A percentile compares a stretch with the other conserved stretches of the same genome.
Evolutionary conservation across 1,140 invertebrate species (phyloP).

Genomic region (Ips nitidus): DNA sequence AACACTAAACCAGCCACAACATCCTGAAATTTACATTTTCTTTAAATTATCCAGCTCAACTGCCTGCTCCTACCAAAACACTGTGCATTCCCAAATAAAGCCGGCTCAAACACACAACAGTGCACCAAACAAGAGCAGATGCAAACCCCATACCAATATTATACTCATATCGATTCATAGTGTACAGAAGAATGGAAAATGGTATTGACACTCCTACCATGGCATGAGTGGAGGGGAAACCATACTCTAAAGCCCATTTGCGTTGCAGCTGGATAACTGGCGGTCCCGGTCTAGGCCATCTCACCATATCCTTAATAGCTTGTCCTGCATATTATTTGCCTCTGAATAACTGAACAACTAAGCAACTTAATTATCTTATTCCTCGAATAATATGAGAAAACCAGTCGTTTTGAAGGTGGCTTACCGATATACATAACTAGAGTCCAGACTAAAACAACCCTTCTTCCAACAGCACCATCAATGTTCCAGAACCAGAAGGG

Average conservation of each 20-base stretch:
- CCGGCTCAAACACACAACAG: conserved; percentile 78
- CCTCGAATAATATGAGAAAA: too few species aligned
- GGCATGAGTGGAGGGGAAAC: conserved; percentile 93
- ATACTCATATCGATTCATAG: conserved; percentile 79
- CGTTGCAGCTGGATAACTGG: conserved; percentile 80
- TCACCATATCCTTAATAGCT: conserved; percentile 82
- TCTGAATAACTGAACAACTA: conserved; percentile 23
- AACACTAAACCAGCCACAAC: conserved; percentile 73
- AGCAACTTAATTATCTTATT: not conserved
- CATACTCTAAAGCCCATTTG: conserved; percentile 88
- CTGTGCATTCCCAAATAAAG: conserved; percentile 93
- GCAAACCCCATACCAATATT: conserved; percentile 59
- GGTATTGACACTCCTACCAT: conserved; percentile 87
- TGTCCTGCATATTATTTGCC: conserved; percentile 62
- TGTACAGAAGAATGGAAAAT: conserved; percentile 79
- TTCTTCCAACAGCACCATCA: conserved; percentile 77
- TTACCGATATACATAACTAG: conserved; percentile 82
- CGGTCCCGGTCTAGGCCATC: conserved; percentile 81
- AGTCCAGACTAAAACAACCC: conserved; percentile 81
- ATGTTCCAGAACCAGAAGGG: conserved; percentile 93
- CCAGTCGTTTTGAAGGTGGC: not conserved
- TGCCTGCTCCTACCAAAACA: conserved; percentile 64
- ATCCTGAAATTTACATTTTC: conserved; percentile 61
- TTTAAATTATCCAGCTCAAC: not conserved
- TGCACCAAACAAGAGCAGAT: conserved; percentile 67